A percentile compares a stretch with the other conserved stretches of the same genome.
Evolutionary conservation across 2,113 vertebrate genomes (phyloP).

Genomic region (Acinonyx jubatus): DNA sequence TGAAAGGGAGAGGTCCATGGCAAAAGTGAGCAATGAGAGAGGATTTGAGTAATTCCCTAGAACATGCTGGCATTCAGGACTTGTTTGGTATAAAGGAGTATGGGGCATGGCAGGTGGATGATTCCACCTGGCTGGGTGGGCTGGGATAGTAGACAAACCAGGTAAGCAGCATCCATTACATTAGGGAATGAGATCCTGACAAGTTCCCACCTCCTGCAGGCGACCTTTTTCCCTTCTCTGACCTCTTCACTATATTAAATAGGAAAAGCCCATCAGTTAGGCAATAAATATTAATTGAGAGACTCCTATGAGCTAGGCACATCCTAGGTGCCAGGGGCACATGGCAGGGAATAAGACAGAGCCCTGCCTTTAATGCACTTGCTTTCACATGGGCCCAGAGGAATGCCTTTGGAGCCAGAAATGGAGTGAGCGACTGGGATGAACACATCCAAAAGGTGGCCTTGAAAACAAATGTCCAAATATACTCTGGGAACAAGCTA

Average conservation of each 20-base stretch:
- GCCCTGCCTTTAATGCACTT: background rate
- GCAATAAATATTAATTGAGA: background rate
- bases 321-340: background rate
- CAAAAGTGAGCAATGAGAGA: background rate
- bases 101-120: background rate
- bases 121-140: background rate
- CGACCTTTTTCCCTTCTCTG: background rate
- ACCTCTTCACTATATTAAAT: background rate
- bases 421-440: background rate
- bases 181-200: background rate
- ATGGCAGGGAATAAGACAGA: background rate
- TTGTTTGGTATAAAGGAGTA: background rate
- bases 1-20: background rate
- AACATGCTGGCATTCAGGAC: background rate
- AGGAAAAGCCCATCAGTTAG: background rate
- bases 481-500: background rate
- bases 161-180: background rate
- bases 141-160: background rate
- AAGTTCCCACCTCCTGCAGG: background rate
- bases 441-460: background rate
- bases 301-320: background rate
- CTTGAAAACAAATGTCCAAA: conserved; percentile 44
- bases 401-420: background rate
- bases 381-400: background rate
- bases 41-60: background rate